Conservation (phyloP, 1,140 invertebrate species). For the Rhizoglyphus robini region DNA sequence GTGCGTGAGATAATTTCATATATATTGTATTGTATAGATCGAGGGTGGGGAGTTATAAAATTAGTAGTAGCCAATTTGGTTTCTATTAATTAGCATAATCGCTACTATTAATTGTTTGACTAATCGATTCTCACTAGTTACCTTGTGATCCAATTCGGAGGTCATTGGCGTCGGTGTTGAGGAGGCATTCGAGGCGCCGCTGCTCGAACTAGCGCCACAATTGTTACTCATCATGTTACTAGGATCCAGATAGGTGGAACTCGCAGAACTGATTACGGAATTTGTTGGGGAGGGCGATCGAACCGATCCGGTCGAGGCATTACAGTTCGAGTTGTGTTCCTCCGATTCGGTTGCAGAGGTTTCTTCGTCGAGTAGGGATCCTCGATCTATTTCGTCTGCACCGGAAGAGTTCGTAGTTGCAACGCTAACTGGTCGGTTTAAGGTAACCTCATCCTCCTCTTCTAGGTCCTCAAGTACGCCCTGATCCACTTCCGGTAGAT, state of each 20-base stretch:
- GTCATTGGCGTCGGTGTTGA: constrained; percentile 18
- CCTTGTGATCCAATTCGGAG: constrained; percentile 21
- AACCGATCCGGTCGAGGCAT: neutral
- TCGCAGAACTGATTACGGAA: neutral
- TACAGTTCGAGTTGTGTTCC: neutral
- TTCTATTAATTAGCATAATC: neutral
- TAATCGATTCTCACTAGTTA: neutral
- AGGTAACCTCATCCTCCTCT: neutral
- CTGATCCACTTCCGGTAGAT: neutral
- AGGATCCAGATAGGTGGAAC: neutral
- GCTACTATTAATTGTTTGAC: neutral
- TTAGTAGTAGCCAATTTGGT: neutral
- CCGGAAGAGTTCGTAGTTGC: no score
- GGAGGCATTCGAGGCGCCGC: neutral
- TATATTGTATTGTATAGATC: neutral
- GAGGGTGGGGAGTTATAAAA: no score
- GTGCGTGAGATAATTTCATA: neutral
- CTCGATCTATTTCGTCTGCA: neutral
- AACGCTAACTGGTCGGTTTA: neutral
- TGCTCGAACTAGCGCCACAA: neutral
- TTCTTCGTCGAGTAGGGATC: neutral
- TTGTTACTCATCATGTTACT: neutral
- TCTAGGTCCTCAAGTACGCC: neutral
- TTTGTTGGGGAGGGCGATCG: neutral
- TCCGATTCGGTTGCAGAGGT: constrained; percentile 7